Evolutionary conservation across 2,888 invertebrate species (phyloP), one percentile per base, ranked within the genome.

Genomic region (Folsomia candida): DNA sequence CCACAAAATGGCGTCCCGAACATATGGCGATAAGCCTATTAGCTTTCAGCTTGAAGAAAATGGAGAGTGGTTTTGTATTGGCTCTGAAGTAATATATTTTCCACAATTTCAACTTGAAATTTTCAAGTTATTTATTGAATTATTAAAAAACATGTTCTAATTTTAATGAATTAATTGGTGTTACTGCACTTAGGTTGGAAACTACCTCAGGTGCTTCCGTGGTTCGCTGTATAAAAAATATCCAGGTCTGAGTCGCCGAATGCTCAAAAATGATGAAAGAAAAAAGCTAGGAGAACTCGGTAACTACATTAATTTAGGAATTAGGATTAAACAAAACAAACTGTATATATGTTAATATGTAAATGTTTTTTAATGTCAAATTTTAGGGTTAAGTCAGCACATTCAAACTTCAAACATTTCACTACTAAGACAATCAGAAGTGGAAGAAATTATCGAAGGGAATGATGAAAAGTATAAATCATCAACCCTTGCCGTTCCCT

Each of bases 161-260:
- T 29, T 67, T 6, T 24, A 54, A n/a, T n/a, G n/a, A n/a, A n/a
- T n/a, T 26, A 57, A 58, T 54, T 72, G n/a, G 9, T 18, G 64
- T 11, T 25, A 47, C 54, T 58, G 22, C 29, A 81, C 82, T 54
- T 81, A 92, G 92, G 94, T 96, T 71, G 99, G 99, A 24, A 97
- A 97, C 82, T 99, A 98, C 84, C 85, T 99, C 77, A 92, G 98
- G 47, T 87, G 98, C 79, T 98, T 98, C 84, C 89, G 99, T 73
- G 99, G 99, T 64, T 96, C 97, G 0, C 86, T 99, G 1, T 99
- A 99, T 84, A 99, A 99, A 85, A 93, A 94, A 82, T 99, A 97
- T 83, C 99, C 99, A 81, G 96, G 97, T 75, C 92, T 99, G 6
- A 26, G 20, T 26, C 25, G 98, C 81, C 88, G 98, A 80, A 91